phyloP scores from a whole-genome alignment of 2,888 invertebrate species.

The Lucinisca nassula region DNA sequence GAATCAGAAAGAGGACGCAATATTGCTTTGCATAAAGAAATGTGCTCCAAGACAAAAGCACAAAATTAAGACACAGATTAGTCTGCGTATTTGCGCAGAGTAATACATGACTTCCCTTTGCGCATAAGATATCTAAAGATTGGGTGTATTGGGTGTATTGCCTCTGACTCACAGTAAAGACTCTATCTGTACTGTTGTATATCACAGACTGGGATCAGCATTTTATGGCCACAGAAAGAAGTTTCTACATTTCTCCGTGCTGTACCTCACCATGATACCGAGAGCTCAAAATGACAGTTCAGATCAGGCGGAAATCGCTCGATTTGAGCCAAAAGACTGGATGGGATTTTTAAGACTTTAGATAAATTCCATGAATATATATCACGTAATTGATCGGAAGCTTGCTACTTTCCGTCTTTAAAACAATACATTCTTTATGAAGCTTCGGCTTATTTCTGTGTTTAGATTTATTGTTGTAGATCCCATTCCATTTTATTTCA shows the following conservation, averaged over 20 bases:
- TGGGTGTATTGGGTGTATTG: too few relatives aligned
- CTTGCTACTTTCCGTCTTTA: constrained; percentile 47
- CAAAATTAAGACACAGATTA: too few relatives aligned
- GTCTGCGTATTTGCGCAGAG: too few relatives aligned
- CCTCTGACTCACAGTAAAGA: too few relatives aligned
- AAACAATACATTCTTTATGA: constrained; percentile 62
- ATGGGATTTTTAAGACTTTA: constrained; percentile 50
- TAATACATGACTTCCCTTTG: too few relatives aligned
- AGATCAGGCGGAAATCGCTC: constrained; percentile 66
- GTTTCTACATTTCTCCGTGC: neutral
- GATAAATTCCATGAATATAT: constrained; percentile 69
- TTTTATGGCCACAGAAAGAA: too few relatives aligned
- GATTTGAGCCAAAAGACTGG: constrained; percentile 56
- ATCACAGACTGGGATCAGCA: too few relatives aligned
- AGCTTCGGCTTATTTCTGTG: constrained; percentile 48
- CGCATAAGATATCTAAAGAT: too few relatives aligned
- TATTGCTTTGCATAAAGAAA: too few relatives aligned
- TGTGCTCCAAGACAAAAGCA: too few relatives aligned
- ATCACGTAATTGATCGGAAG: constrained; percentile 70
- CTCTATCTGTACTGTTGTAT: too few relatives aligned
- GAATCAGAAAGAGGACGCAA: constrained; percentile 39
- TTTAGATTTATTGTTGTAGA: constrained; percentile 65
- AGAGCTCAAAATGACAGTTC: constrained; percentile 42
- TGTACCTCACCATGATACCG: neutral
- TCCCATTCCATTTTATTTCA: constrained; percentile 62